Conservation (phyloP, 2,888 invertebrate species). For the Iphiclides podalirius region DNA sequence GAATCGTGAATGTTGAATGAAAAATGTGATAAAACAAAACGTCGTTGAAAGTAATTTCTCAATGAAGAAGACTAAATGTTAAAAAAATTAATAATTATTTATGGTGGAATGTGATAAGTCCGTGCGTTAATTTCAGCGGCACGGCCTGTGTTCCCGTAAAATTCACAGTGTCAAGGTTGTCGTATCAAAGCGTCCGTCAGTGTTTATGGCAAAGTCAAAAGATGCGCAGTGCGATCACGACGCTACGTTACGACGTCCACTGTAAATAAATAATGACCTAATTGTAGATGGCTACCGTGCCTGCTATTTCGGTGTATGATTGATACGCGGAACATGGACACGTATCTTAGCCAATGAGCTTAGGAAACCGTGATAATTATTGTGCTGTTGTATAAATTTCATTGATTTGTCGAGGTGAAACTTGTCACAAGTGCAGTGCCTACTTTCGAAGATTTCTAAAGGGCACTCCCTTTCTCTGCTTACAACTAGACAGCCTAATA, state of each 20-base stretch:
- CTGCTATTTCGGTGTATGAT: constrained; percentile 65
- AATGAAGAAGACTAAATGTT: neutral
- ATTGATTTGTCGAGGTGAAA: constrained; percentile 35
- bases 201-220: constrained; percentile 34
- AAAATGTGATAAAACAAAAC: too few species aligned
- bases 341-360: constrained; percentile 1
- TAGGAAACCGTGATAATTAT: constrained; percentile 2
- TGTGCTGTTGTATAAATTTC: constrained; percentile 3
- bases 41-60: neutral
- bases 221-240: constrained; percentile 51
- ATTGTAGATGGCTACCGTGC: constrained; percentile 59
- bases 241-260: constrained; percentile 52
- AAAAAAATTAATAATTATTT: neutral
- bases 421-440: constrained; percentile 40
- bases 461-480: constrained; percentile 58
- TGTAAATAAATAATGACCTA: constrained; percentile 78
- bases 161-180: constrained; percentile 63
- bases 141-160: constrained; percentile 28
- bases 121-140: constrained; percentile 23
- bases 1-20: too few species aligned
- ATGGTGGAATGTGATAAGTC: constrained; percentile 9
- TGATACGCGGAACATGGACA: constrained; percentile 31
- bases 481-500: constrained; percentile 25
- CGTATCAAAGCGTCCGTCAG: constrained; percentile 48
- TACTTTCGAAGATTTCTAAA: constrained; percentile 69